Conservation (phyloP, 2,113 vertebrate genomes). For the Calypte anna region DNA sequence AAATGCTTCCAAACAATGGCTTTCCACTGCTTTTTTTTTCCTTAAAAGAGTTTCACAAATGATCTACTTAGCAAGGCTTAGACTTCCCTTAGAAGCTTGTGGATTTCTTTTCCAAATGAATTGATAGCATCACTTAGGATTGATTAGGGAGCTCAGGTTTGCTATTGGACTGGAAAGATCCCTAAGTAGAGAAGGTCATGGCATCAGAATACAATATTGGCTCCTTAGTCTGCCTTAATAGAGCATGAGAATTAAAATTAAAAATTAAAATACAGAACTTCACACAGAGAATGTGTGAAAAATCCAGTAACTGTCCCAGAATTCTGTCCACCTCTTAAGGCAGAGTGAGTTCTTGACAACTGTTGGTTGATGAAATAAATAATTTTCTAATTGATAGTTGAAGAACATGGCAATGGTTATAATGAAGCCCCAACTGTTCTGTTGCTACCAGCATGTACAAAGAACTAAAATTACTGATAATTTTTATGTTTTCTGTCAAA, state of each 20-base stretch:
- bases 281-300: not conserved
- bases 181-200: fast-evolving
- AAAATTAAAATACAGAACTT: not conserved
- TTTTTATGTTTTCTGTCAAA: not conserved
- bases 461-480: not conserved
- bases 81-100: not conserved
- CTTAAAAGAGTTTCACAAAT: not conserved
- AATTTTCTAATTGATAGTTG: not conserved
- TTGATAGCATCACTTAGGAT: not conserved
- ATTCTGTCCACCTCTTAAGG: not conserved
- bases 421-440: not conserved
- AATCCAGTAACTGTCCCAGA: not conserved
- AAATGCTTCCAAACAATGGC: not conserved
- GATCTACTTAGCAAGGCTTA: not conserved
- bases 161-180: fast-evolving
- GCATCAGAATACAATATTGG: fast-evolving
- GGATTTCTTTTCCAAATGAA: not conserved
- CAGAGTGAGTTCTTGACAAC: not conserved
- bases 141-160: not conserved
- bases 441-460: not conserved
- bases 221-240: fast-evolving
- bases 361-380: not conserved
- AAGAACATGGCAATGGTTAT: not conserved
- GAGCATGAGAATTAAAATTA: not conserved
- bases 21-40: not conserved